Percentiles rank a stretch among this genome's conserved stretches.
Evolutionary conservation across 2,888 invertebrate species (phyloP).

Genomic region (Theretra japonica): DNA sequence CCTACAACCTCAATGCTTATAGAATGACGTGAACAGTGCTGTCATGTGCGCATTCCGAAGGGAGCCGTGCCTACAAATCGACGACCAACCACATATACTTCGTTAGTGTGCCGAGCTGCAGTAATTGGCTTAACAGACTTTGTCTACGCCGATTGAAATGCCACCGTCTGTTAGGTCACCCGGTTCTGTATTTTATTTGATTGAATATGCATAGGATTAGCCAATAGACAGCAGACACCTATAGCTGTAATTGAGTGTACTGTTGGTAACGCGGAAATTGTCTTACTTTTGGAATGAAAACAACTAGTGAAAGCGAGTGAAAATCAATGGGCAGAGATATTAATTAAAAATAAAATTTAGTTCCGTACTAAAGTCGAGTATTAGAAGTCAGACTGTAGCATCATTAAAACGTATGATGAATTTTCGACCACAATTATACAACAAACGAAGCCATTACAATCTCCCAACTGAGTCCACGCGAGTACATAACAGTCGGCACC

Average conservation of each 20-base stretch:
- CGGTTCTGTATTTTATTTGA: no score
- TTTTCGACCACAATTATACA: no score
- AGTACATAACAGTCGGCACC: slow-evolving; percentile 24
- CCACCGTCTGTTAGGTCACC: neutral
- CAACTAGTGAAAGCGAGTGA: no score
- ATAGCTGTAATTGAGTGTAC: no score
- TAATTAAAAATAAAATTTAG: no score
- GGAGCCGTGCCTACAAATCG: neutral
- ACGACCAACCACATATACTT: neutral
- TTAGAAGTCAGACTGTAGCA: neutral
- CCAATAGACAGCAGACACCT: no score
- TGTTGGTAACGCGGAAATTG: no score
- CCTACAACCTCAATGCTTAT: neutral
- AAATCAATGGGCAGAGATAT: no score
- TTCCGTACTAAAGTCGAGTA: no score
- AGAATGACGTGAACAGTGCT: neutral
- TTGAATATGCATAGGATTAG: no score
- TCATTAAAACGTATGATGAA: neutral
- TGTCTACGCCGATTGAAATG: slow-evolving; percentile 10
- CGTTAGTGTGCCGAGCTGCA: slow-evolving; percentile 3
- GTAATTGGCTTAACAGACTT: slow-evolving; percentile 25
- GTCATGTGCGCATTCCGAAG: neutral
- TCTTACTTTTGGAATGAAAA: no score
- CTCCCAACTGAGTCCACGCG: slow-evolving; percentile 13
- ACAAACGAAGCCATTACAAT: neutral